A percentile compares a stretch with the other conserved stretches of the same genome.
Conservation (phyloP, 2,888 invertebrate species). For the Rhingia campestris region DNA sequence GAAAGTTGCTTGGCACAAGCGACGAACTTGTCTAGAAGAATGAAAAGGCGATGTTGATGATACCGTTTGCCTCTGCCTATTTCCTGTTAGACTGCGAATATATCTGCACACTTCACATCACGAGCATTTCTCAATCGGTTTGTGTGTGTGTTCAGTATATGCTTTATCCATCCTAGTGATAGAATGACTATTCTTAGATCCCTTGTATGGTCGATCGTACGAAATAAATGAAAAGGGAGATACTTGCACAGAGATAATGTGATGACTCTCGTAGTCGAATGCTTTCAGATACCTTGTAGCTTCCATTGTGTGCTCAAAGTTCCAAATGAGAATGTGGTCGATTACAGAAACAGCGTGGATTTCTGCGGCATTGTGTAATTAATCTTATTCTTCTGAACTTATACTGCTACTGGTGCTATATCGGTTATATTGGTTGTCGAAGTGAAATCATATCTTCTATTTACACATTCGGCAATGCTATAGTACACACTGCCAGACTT, state of each 20-base stretch:
- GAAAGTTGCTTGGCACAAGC: slow-evolving; percentile 36
- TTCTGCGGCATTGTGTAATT: slow-evolving; percentile 65
- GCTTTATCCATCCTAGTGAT: slow-evolving; percentile 60
- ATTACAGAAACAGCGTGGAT: slow-evolving; percentile 19
- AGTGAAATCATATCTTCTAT: slow-evolving; percentile 33
- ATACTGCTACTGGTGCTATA: slow-evolving; percentile 22
- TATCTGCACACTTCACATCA: slow-evolving; percentile 10
- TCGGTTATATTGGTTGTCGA: slow-evolving; percentile 10
- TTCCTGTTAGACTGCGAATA: neutral
- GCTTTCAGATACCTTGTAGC: slow-evolving; percentile 44
- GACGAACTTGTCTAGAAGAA: slow-evolving; percentile 32
- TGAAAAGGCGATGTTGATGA: slow-evolving; percentile 59
- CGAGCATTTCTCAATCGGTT: slow-evolving; percentile 41
- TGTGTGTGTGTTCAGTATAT: neutral
- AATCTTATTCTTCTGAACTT: slow-evolving; percentile 58
- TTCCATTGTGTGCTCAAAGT: slow-evolving; percentile 58
- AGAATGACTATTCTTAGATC: slow-evolving; percentile 67
- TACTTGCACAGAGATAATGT: slow-evolving; percentile 65
- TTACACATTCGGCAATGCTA: slow-evolving; percentile 39
- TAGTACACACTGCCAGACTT: slow-evolving; percentile 7
- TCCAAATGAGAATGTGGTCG: slow-evolving; percentile 39
- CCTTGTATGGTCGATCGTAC: slow-evolving; percentile 66
- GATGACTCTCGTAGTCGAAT: slow-evolving; percentile 46
- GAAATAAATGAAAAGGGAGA: slow-evolving; percentile 71
- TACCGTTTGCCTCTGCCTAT: slow-evolving; percentile 10